Evolutionary conservation across 2,888 invertebrate species (phyloP), one percentile per base, ranked within the genome.

Genomic region (Cyclophora punctaria): DNA sequence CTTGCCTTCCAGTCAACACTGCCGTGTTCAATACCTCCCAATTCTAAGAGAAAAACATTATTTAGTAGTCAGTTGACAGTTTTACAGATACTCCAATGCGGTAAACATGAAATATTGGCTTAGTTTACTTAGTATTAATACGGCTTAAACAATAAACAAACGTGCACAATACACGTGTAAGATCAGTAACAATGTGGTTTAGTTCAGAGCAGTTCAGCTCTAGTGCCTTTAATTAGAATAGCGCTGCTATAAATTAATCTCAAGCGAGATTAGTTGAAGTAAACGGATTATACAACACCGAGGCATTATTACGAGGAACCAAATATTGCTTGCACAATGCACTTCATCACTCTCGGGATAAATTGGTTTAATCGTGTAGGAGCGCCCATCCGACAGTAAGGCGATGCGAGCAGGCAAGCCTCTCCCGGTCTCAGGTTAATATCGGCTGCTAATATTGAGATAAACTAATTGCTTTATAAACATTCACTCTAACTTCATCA

Each of bases 11-110:
- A 4, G 98, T 98, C 72, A 98, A 89, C 54, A 98, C 96, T 0
- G 98, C 98, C 2, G 97, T 97, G 87, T 98, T 98, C 84, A 98
- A 91, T 41, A 98, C 93, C 83, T 98, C 97, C 94, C 95, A 96
- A 78, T 96, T 97, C 97, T 98, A 87, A 48, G 89, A 88, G 60
- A 52, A 52, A 63, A 46, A 40, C 3, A 42, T 37, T 7, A 7
- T 45, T 20, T 20, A 20, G 6, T 46, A 44, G 20, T 20, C 20
- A 20, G 20, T 20, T 20, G 20, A 20, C 20, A 20, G 20, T 20
- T 20, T 20, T 20, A 20, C 20, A 1, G 20, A 20, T 20, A 20
- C 7, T 41, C 7, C 41, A 41, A 41, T 41, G 5, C 7, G 7
- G 7, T 41, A 6, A 51, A 37, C 45, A 56, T 35, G 7, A 20